Evolutionary conservation across 2,888 invertebrate species (phyloP).

Genomic region (Stenoptilia bipunctidactyla): DNA sequence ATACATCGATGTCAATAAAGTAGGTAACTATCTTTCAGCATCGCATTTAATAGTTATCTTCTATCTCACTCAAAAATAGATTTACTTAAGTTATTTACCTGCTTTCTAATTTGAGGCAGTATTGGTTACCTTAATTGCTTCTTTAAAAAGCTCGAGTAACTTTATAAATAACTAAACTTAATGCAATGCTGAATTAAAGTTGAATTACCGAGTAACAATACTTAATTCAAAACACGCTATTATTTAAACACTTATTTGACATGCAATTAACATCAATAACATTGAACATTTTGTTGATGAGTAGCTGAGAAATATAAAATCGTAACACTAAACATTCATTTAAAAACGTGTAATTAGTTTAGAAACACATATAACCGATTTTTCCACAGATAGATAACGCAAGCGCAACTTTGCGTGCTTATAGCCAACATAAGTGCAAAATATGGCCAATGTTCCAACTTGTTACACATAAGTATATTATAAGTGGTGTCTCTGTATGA

Average conservation of each 20-base stretch:
- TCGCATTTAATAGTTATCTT: slow-evolving; percentile 16
- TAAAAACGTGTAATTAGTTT: too few relatives aligned
- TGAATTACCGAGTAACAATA: not conserved
- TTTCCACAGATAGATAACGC: too few relatives aligned
- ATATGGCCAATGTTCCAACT: too few relatives aligned
- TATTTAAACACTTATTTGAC: slow-evolving; percentile 38
- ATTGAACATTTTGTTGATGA: slow-evolving; percentile 14
- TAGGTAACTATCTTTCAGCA: slow-evolving; percentile 20
- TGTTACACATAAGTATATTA: too few relatives aligned
- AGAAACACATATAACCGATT: too few relatives aligned
- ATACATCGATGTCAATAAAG: slow-evolving; percentile 31
- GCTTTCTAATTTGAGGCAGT: not conserved
- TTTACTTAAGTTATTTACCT: not conserved
- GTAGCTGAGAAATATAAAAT: slow-evolving; percentile 22
- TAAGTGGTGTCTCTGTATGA: too few relatives aligned
- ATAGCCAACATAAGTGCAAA: too few relatives aligned
- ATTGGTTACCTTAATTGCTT: too few relatives aligned
- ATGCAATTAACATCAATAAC: slow-evolving; percentile 42
- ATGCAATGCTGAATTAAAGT: not conserved
- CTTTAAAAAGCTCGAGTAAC: too few relatives aligned
- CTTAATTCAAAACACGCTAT: slow-evolving; percentile 26
- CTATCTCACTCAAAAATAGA: too few relatives aligned
- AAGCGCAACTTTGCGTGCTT: too few relatives aligned
- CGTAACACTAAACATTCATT: slow-evolving; percentile 20
- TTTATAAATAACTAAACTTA: too few relatives aligned